Percentiles rank a stretch among this genome's conserved stretches.
phyloP scores from a whole-genome alignment of 1,140 invertebrate species.

The Drosophila carrolli region DNA sequence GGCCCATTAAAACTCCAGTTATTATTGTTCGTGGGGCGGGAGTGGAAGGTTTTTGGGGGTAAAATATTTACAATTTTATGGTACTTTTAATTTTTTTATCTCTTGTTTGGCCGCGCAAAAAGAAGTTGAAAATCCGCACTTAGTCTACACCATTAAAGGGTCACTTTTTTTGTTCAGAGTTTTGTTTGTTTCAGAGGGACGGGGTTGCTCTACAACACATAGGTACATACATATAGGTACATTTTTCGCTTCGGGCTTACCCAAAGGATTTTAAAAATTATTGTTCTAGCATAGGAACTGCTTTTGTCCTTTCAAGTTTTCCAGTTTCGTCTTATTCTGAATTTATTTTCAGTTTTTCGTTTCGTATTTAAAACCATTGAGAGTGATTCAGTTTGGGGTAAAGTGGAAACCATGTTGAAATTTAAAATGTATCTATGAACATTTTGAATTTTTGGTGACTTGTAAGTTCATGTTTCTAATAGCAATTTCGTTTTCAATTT shows the following conservation, averaged over 20 bases:
- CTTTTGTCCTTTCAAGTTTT: conserved; percentile 49
- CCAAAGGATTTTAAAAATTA: conserved; percentile 69
- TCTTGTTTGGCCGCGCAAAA: conserved; percentile 34
- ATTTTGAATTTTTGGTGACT: too few species aligned
- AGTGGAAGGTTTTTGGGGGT: conserved; percentile 17
- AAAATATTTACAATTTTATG: conserved; percentile 74
- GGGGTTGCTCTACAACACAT: conserved; percentile 47
- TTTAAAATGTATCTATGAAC: neutral
- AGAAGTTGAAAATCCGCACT: conserved; percentile 34
- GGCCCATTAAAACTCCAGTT: conserved; percentile 74
- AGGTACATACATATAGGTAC: conserved; percentile 59
- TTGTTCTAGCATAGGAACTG: conserved; percentile 77
- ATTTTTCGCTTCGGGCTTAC: conserved; percentile 38
- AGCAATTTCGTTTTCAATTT: too few species aligned
- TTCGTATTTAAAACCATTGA: conserved; percentile 54
- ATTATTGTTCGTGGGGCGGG: conserved; percentile 55
- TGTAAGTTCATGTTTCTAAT: too few species aligned
- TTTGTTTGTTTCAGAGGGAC: conserved; percentile 29
- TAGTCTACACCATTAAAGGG: conserved; percentile 35
- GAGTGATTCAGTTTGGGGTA: conserved; percentile 9
- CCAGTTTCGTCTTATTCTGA: conserved; percentile 28
- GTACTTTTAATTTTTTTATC: conserved; percentile 37
- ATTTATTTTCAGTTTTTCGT: conserved; percentile 23
- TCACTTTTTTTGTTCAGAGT: conserved; percentile 10
- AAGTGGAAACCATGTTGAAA: conserved; percentile 20